Evolutionary conservation across 2,113 vertebrate genomes (phyloP).

Genomic region (Tringa solitaria): DNA sequence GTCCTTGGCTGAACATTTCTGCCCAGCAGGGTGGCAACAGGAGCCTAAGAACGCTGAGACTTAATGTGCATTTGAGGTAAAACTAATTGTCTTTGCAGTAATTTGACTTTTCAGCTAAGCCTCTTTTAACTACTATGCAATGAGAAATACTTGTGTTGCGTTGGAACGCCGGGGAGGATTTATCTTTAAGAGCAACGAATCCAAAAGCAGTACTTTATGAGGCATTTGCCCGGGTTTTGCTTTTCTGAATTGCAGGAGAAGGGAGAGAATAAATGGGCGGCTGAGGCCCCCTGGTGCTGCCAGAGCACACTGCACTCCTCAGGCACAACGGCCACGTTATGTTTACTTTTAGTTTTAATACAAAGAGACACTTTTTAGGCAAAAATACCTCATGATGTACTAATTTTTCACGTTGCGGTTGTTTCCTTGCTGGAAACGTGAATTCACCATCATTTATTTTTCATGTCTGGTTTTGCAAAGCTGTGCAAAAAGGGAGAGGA

Average conservation of each 20-base stretch:
- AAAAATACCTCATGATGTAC: neutral
- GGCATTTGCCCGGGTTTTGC: rapidly evolving
- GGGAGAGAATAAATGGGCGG: neutral
- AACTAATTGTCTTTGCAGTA: neutral
- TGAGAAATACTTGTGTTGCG: neutral
- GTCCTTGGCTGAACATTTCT: rapidly evolving
- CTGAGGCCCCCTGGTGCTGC: conserved; percentile 66
- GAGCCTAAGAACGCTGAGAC: neutral
- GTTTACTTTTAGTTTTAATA: neutral
- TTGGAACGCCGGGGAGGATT: neutral
- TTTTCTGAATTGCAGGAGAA: neutral
- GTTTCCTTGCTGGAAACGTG: neutral
- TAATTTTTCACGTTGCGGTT: neutral
- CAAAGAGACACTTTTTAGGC: neutral
- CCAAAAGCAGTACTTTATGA: neutral
- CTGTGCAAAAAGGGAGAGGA: neutral
- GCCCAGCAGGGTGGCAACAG: neutral
- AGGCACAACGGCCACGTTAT: rapidly evolving
- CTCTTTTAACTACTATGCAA: neutral
- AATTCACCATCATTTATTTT: neutral
- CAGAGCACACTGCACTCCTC: neutral
- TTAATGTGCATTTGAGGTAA: neutral
- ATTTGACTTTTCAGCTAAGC: neutral
- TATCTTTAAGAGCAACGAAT: neutral
- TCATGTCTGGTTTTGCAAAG: neutral